These are phyloP conservation scores for Trichopria drosophilae DNA, from an alignment of 2,888 invertebrate genomes.

Conservation along the genomic window DNA sequence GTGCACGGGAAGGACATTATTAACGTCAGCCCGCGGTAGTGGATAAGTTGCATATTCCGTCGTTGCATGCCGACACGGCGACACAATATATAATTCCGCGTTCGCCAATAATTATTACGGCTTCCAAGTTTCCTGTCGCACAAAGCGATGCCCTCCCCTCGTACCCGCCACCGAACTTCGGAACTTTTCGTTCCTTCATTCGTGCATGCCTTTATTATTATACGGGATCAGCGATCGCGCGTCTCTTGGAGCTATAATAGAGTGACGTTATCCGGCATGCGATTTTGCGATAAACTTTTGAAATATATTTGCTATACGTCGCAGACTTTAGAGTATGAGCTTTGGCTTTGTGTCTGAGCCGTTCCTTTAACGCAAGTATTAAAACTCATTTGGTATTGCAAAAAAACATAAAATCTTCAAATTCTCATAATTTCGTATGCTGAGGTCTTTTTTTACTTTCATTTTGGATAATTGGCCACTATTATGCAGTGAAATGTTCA, in stretches of 20 bases:
- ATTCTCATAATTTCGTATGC: no score
- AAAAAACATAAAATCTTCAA: no score
- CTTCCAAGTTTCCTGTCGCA: conserved; percentile 48
- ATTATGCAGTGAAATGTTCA: no score
- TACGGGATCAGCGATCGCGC: no score
- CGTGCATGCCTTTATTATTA: no score
- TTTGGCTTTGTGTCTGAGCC: no score
- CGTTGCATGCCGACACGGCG: conserved; percentile 42
- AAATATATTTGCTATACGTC: conserved; percentile 56
- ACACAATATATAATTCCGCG: conserved; percentile 56
- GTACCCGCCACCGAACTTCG: conserved; percentile 46
- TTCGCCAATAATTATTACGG: conserved; percentile 57
- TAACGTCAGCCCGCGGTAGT: conserved; percentile 52
- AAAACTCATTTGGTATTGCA: no score
- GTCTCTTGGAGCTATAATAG: conserved; percentile 45
- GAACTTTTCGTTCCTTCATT: conserved; percentile 22
- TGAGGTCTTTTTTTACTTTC: no score
- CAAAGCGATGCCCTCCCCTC: conserved; percentile 39
- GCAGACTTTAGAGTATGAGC: no score
- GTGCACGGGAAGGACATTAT: conserved; percentile 50
- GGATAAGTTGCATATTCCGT: conserved; percentile 46
- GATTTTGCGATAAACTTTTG: conserved; percentile 55
- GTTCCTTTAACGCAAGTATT: no score
- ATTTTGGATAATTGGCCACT: no score
- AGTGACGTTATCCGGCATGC: conserved; percentile 55